These are phyloP conservation scores for Tetramorium simillimum DNA, from an alignment of 1,140 invertebrate genomes.

Conservation along the genomic window DNA sequence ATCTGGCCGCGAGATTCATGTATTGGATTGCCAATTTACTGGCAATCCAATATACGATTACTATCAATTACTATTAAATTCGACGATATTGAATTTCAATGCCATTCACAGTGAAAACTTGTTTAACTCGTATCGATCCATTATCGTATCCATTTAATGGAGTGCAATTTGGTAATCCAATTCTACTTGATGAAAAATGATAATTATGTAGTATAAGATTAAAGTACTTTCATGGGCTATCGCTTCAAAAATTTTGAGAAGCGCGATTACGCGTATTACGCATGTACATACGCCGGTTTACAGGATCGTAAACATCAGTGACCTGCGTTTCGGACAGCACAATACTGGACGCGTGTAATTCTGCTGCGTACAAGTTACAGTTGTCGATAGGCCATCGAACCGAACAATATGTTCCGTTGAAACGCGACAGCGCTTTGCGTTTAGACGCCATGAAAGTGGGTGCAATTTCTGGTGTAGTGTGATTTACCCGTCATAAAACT, in stretches of 20 bases:
- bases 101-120: slow-evolving; percentile 35
- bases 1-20: background rate
- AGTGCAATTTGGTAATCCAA: background rate
- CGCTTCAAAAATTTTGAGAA: background rate
- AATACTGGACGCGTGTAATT: slow-evolving; percentile 19
- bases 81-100: slow-evolving; percentile 50
- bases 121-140: slow-evolving; percentile 16
- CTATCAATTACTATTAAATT: slow-evolving; percentile 48
- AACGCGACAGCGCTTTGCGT: slow-evolving; percentile 38
- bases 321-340: background rate
- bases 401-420: slow-evolving; percentile 32
- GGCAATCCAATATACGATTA: slow-evolving; percentile 37
- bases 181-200: background rate
- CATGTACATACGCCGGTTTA: slow-evolving; percentile 11
- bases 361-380: slow-evolving; percentile 4
- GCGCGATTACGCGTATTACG: background rate
- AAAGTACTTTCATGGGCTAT: background rate
- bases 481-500: slow-evolving; percentile 69
- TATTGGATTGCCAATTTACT: slow-evolving; percentile 28
- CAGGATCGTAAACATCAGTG: slow-evolving; percentile 25
- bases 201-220: background rate
- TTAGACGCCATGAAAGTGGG: slow-evolving; percentile 5
- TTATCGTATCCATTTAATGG: slow-evolving; percentile 19
- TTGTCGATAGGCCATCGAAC: slow-evolving; percentile 36
- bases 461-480: slow-evolving; percentile 19